Evolutionary conservation across 2,113 vertebrate genomes (phyloP).

Genomic region (Uropsilus gracilis): DNA sequence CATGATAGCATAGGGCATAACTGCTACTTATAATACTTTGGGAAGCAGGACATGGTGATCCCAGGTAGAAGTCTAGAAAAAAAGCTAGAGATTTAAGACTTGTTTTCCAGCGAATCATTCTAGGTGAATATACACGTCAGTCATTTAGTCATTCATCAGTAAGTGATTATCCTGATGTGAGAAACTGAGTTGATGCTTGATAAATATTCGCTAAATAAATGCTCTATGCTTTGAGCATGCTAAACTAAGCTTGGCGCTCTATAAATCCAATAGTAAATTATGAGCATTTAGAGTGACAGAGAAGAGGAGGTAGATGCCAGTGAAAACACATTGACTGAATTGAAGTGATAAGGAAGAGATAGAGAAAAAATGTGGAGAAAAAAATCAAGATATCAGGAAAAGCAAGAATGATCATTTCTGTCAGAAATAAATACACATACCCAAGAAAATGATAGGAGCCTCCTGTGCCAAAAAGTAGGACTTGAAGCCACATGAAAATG

Average conservation of each 20-base stretch:
- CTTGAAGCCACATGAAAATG: neutral
- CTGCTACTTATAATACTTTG: neutral
- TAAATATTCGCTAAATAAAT: neutral
- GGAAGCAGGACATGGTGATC: neutral
- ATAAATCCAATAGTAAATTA: neutral
- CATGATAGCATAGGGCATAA: rapidly evolving
- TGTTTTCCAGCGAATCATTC: neutral
- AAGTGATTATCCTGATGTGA: neutral
- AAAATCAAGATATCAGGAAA: neutral
- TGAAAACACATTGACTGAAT: neutral
- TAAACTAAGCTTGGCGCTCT: neutral
- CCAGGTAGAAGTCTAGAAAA: neutral
- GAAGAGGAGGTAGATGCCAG: rapidly evolving
- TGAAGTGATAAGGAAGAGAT: neutral
- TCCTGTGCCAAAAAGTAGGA: neutral
- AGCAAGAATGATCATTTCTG: neutral
- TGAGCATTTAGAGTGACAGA: neutral
- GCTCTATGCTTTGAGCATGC: neutral
- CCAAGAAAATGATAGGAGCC: neutral
- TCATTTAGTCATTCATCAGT: neutral
- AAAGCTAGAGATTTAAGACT: neutral
- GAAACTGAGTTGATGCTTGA: neutral
- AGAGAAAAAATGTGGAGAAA: neutral
- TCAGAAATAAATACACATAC: neutral
- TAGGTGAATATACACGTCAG: neutral